A percentile compares a stretch with the other conserved stretches of the same genome.
Evolutionary conservation across 2,888 invertebrate species (phyloP).

Genomic region (Cataglyphis albicans): DNA sequence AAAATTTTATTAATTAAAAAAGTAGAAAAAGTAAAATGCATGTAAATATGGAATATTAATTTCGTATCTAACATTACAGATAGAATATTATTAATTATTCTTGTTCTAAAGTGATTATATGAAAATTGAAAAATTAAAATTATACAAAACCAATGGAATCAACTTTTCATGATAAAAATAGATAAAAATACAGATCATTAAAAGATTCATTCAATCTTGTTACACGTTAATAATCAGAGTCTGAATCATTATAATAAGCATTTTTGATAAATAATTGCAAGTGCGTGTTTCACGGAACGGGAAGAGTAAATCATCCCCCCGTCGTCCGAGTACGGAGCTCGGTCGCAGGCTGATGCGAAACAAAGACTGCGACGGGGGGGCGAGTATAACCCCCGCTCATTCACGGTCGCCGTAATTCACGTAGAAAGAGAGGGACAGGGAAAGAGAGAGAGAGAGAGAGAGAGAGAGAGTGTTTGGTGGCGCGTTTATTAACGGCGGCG

Average conservation of each 20-base stretch:
- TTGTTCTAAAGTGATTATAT: background rate
- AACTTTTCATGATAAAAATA: background rate
- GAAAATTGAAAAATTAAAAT: background rate
- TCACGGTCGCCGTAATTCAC: conserved; percentile 72
- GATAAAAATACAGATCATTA: conserved; percentile 6
- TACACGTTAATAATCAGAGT: background rate
- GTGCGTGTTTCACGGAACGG: conserved; percentile 31
- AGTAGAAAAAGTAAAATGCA: background rate
- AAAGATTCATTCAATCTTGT: background rate
- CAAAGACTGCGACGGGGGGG: conserved; percentile 59
- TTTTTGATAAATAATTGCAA: conserved; percentile 39
- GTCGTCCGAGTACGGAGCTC: conserved; percentile 15
- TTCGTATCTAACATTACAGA: background rate
- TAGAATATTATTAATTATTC: background rate
- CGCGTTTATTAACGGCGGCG: conserved; percentile 81
- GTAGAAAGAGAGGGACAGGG: background rate
- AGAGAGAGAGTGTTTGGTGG: conserved; percentile 62
- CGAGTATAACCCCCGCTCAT: conserved; percentile 63
- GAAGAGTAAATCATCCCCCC: conserved; percentile 51
- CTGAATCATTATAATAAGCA: conserved; percentile 16
- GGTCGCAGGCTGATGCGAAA: conserved; percentile 62
- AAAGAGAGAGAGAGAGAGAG: background rate
- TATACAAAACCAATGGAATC: background rate
- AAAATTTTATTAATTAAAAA: background rate
- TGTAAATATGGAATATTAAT: background rate